Evolutionary conservation across 2,888 invertebrate genomes (phyloP).

Genomic region (Elegia similella): DNA sequence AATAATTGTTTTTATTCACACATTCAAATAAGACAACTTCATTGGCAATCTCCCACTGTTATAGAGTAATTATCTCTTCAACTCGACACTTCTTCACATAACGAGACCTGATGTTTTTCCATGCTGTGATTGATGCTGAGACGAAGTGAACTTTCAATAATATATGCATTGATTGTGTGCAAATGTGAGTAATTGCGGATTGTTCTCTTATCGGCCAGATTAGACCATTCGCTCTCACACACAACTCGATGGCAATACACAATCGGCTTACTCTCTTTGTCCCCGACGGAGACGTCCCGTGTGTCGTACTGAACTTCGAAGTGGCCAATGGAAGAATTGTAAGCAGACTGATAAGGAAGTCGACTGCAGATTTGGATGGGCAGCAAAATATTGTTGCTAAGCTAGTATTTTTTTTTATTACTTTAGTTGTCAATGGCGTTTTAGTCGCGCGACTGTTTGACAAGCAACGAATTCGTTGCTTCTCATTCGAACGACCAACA

Average conservation of each 20-base stretch:
- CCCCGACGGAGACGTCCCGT: too few species aligned
- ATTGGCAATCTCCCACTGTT: neutral
- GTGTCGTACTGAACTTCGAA: too few species aligned
- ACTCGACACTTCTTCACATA: neutral
- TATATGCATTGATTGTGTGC: constrained; percentile 9
- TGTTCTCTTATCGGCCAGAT: constrained; percentile 12
- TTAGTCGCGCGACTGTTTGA: too few species aligned
- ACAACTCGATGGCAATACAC: neutral
- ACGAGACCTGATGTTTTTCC: neutral
- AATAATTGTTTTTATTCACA: too few species aligned
- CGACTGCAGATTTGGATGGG: too few species aligned
- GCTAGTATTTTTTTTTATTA: too few species aligned
- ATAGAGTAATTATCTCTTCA: neutral
- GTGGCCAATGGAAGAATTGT: too few species aligned
- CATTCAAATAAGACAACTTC: neutral
- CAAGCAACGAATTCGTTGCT: too few species aligned
- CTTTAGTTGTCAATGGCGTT: too few species aligned
- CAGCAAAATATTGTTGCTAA: too few species aligned
- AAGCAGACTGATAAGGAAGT: too few species aligned
- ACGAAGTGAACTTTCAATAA: constrained; percentile 9
- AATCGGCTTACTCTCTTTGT: neutral
- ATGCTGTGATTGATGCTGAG: constrained; percentile 1
- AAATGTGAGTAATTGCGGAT: constrained; percentile 15
- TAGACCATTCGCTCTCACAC: neutral
- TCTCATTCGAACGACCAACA: too few species aligned